These are phyloP conservation scores for Cyprinodon diabolis DNA, from an alignment of 2,797 vertebrate genomes.

Conservation along the genomic window DNA sequence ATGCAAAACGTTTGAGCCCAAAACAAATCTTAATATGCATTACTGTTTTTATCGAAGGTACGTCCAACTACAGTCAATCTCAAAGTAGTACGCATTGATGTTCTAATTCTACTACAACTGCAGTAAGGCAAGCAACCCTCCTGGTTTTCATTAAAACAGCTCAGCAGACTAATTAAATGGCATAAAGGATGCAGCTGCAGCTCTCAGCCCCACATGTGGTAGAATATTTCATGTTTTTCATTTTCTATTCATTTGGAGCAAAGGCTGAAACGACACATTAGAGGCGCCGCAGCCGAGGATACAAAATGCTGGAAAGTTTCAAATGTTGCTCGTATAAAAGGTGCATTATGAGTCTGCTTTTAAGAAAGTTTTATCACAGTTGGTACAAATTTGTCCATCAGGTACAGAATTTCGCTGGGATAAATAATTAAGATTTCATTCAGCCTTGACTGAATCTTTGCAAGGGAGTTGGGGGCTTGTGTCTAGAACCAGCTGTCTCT, in stretches of 20 bases:
- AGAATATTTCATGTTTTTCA: conserved; percentile 2
- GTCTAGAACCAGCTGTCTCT: neutral
- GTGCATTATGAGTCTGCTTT: neutral
- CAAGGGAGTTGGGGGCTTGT: neutral
- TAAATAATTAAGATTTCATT: neutral
- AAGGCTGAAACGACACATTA: neutral
- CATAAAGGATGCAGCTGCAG: conserved; percentile 8
- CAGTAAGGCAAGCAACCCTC: neutral
- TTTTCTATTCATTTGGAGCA: conserved; percentile 1
- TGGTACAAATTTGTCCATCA: neutral
- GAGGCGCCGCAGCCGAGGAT: neutral
- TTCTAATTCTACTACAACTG: neutral
- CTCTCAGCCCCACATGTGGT: conserved; percentile 3
- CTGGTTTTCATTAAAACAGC: neutral
- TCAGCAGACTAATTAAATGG: neutral
- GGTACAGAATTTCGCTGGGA: no score
- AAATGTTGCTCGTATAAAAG: neutral
- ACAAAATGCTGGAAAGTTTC: conserved; percentile 1
- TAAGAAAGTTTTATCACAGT: neutral
- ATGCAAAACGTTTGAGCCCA: neutral
- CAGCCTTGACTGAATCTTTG: neutral
- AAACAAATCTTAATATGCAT: neutral
- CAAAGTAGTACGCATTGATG: neutral
- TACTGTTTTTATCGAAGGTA: neutral
- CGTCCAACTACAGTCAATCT: neutral